phyloP scores from a whole-genome alignment of 2,888 invertebrate genomes.

The Hemistola chrysoprasaria region DNA sequence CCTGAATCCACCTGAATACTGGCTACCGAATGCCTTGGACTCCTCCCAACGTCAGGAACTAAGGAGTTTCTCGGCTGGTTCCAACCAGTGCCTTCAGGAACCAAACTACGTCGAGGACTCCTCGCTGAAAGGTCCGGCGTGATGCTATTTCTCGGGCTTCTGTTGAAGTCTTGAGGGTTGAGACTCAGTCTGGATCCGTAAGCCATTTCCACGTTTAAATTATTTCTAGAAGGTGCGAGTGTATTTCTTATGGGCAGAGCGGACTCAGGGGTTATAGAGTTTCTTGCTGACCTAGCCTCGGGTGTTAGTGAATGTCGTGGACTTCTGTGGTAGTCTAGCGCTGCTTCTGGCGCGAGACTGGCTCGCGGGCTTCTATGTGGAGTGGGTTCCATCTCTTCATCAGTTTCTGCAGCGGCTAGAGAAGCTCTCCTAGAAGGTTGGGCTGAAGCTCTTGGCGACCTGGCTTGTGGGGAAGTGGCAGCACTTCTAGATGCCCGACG shows the following conservation, averaged over 20 bases:
- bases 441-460: slow-evolving; percentile 72
- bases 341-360: slow-evolving; percentile 82
- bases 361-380: slow-evolving; percentile 80
- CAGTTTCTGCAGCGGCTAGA: slow-evolving; percentile 84
- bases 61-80: slow-evolving; percentile 83
- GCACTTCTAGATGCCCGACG: slow-evolving; percentile 86
- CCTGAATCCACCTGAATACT: slow-evolving; percentile 73
- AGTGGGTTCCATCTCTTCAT: slow-evolving; percentile 75
- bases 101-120: slow-evolving; percentile 83
- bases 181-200: slow-evolving; percentile 82
- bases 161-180: slow-evolving; percentile 80
- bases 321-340: slow-evolving; percentile 79
- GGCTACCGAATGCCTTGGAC: slow-evolving; percentile 82
- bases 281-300: slow-evolving; percentile 82
- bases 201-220: slow-evolving; percentile 81
- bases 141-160: slow-evolving; percentile 75
- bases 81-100: slow-evolving; percentile 79
- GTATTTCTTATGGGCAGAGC: slow-evolving; percentile 79
- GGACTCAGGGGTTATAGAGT: slow-evolving; percentile 84
- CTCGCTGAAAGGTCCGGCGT: slow-evolving; percentile 73
- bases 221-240: slow-evolving; percentile 82
- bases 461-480: slow-evolving; percentile 84
- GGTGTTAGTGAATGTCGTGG: slow-evolving; percentile 81
- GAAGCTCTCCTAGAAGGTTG: slow-evolving; percentile 81
- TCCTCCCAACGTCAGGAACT: slow-evolving; percentile 81